Evolutionary conservation across 2,888 invertebrate genomes (phyloP).

Genomic region (Trissolcus brochymenae): DNA sequence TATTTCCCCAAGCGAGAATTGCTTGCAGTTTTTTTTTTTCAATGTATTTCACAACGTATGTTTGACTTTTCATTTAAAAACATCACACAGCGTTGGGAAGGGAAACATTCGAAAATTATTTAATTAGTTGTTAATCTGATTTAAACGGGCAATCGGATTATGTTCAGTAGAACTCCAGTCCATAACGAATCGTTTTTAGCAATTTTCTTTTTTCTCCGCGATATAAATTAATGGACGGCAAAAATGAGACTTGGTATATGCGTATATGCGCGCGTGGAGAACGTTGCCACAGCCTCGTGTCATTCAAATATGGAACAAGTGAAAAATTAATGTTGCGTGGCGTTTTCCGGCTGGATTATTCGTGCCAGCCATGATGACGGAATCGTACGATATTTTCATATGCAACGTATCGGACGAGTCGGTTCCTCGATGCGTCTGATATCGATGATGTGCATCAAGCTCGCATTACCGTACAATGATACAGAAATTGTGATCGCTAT

Average conservation of each 20-base stretch:
- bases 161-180: slow-evolving; percentile 5
- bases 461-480: slow-evolving; percentile 63
- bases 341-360: slow-evolving; percentile 35
- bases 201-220: slow-evolving; percentile 8
- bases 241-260: slow-evolving; percentile 14
- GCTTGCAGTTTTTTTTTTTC: not conserved
- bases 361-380: slow-evolving; percentile 24
- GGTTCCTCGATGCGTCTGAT: slow-evolving; percentile 46
- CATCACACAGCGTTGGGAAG: not conserved
- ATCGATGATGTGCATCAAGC: slow-evolving; percentile 48
- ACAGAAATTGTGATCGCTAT: slow-evolving; percentile 61
- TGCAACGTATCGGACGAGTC: slow-evolving; percentile 31
- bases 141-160: slow-evolving; percentile 4
- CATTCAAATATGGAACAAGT: slow-evolving; percentile 24
- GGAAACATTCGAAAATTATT: not conserved
- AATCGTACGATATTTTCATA: slow-evolving; percentile 37
- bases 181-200: slow-evolving; percentile 3
- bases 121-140: not conserved
- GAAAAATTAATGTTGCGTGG: slow-evolving; percentile 44
- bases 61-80: slow-evolving; percentile 1
- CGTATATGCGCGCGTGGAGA: slow-evolving; percentile 17
- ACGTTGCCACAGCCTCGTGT: slow-evolving; percentile 26
- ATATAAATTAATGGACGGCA: slow-evolving; percentile 3
- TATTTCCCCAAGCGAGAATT: slow-evolving; percentile 4
- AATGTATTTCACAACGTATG: not conserved